These are phyloP conservation scores for Linepithema humile DNA, from an alignment of 1,140 invertebrate species.

Conservation along the genomic window DNA sequence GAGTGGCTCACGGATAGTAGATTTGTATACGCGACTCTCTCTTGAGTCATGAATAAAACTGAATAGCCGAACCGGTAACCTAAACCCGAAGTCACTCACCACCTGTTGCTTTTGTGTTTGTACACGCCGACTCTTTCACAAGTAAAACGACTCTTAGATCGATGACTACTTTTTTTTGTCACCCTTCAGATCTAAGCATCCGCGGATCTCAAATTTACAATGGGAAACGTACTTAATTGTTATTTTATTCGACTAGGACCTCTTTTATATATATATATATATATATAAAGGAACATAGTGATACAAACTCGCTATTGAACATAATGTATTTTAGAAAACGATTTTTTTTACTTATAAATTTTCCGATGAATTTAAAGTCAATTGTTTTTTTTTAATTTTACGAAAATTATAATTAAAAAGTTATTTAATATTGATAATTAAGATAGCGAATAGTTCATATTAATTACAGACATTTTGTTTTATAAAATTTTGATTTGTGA, in stretches of 20 bases:
- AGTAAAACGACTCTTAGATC: conserved; percentile 57
- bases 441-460: neutral
- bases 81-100: conserved; percentile 70
- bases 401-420: neutral
- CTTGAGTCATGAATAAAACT: conserved; percentile 74
- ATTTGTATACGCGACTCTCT: conserved; percentile 65
- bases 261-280: too few relatives aligned
- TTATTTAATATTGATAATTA: neutral
- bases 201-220: neutral
- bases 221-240: neutral
- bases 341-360: too few relatives aligned
- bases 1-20: conserved; percentile 61
- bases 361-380: neutral
- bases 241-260: too few relatives aligned
- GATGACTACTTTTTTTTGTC: conserved; percentile 45
- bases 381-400: neutral
- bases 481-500: neutral
- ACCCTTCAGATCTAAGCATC: conserved; percentile 26
- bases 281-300: neutral
- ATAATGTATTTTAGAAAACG: neutral
- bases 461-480: neutral
- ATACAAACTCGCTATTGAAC: neutral
- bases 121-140: conserved; percentile 59
- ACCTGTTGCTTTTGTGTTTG: conserved; percentile 74
- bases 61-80: conserved; percentile 73